Evolutionary conservation across 2,888 invertebrate species (phyloP).

Genomic region (Druceiella hillmani): DNA sequence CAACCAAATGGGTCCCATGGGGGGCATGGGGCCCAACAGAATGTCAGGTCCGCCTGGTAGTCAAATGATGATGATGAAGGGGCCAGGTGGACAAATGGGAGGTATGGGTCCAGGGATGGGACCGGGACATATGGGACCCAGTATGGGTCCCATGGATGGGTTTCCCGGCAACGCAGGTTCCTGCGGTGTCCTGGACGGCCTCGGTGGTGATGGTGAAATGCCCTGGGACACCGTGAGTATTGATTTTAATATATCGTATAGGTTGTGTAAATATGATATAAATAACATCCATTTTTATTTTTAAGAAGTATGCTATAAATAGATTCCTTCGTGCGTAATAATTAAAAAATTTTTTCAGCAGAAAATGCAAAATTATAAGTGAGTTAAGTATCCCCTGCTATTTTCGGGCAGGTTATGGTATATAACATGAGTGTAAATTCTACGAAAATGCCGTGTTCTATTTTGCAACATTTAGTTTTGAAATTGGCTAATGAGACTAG

Average conservation of each 20-base stretch:
- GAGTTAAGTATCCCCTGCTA: no score
- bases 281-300: no score
- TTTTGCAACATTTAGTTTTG: no score
- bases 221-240: conserved; percentile 52
- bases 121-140: conserved; percentile 30
- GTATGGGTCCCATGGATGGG: conserved; percentile 50
- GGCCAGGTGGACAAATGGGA: conserved; percentile 44
- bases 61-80: conserved; percentile 52
- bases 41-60: conserved; percentile 41
- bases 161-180: conserved; percentile 54
- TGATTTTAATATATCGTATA: not conserved
- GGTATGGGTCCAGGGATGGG: conserved; percentile 31
- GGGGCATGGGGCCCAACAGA: conserved; percentile 32
- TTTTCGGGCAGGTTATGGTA: no score
- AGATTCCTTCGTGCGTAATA: no score
- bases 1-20: conserved; percentile 45
- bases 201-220: conserved; percentile 55
- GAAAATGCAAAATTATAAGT: no score
- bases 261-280: no score
- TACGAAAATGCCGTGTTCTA: no score
- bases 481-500: no score
- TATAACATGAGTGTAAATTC: no score
- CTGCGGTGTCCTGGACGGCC: conserved; percentile 55
- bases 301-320: no score
- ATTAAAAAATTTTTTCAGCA: no score